These are phyloP conservation scores for Chondrosia reniformis DNA, from an alignment of 37 sponge, comb jelly and placozoan genomes.

Conservation along the genomic window DNA sequence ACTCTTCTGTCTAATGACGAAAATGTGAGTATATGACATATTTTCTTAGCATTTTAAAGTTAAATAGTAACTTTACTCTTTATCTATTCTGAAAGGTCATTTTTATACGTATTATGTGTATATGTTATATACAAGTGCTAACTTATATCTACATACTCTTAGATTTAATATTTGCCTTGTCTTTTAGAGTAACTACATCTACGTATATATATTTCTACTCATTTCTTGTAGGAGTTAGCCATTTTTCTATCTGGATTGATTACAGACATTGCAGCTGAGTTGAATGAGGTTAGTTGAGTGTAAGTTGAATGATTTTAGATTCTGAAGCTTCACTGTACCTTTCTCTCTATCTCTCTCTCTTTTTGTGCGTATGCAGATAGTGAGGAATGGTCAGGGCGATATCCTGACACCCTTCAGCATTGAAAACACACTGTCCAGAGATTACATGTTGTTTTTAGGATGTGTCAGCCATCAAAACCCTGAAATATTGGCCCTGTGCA, in stretches of 20 bases:
- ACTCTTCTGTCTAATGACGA: slow-evolving; percentile 49
- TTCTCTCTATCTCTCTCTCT: background rate
- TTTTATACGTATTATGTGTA: too few species aligned
- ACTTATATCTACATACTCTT: too few species aligned
- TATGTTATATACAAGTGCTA: too few species aligned
- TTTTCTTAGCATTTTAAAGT: too few species aligned
- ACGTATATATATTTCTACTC: too few species aligned
- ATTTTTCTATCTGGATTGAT: slow-evolving; percentile 30
- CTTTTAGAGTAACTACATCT: too few species aligned
- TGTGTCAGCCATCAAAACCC: slow-evolving; percentile 50
- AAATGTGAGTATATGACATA: slow-evolving; percentile 36
- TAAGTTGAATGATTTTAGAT: too few species aligned
- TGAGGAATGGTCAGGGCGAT: slow-evolving; percentile 18
- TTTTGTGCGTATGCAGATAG: background rate
- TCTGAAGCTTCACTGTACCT: too few species aligned
- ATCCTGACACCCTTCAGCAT: slow-evolving; percentile 42
- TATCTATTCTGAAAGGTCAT: too few species aligned
- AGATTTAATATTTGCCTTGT: too few species aligned
- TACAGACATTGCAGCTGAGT: slow-evolving; percentile 46
- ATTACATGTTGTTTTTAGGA: slow-evolving; percentile 73
- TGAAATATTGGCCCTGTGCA: slow-evolving; percentile 38
- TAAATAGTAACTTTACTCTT: too few species aligned
- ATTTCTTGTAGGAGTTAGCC: background rate
- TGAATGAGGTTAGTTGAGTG: slow-evolving; percentile 32
- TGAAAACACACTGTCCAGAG: slow-evolving; percentile 58